Evolutionary conservation across 2,888 invertebrate species (phyloP), one percentile per base, ranked within the genome.

Genomic region (Cantharis rustica): DNA sequence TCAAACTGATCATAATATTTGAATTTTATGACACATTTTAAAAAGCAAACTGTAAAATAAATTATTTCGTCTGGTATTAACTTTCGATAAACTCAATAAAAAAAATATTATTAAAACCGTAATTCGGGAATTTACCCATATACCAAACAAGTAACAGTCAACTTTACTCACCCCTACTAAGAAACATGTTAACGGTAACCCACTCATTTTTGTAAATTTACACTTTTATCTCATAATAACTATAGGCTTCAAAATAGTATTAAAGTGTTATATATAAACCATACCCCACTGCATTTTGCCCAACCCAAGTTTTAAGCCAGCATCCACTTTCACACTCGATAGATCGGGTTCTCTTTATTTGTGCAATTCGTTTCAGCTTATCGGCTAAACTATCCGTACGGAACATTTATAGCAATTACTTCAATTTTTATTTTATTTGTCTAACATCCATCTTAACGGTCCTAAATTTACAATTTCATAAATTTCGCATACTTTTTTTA

Each of bases 211-310:
- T 69, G 63, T 26, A 66, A 75, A 47, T 66, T 63, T 69, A 71
- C 77, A 76, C 77, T 73, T 75, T 78, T 80, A 79, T 78, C 70
- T 79, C 78, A 80, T 79, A 77, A 61, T 77, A 79, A 80, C 81
- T 80, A 80, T 80, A 80, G 71, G 70, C 72, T 76, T 79, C 63
- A 73, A 72, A 31, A 74, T 71, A 78, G 79, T 71, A 79, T 78
- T 72, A 80, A 82, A 79, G 74, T 76, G 79, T 80, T 83, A 79
- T 83, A 81, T 83, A 83, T 80, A 80, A 77, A 79, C 78, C 82
- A 76, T 80, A 81, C 82, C 82, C 82, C 82, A 82, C 82, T 81
- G 80, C 82, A 82, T 82, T 81, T 82, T 81, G 77, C 80, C 81
- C 82, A 82, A 80, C 82, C 82, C 80, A 79, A 63, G 47, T n/a